A percentile compares a stretch with the other conserved stretches of the same genome.
Conservation (phyloP, 2,113 vertebrate genomes). For the Excalfactoria chinensis region DNA sequence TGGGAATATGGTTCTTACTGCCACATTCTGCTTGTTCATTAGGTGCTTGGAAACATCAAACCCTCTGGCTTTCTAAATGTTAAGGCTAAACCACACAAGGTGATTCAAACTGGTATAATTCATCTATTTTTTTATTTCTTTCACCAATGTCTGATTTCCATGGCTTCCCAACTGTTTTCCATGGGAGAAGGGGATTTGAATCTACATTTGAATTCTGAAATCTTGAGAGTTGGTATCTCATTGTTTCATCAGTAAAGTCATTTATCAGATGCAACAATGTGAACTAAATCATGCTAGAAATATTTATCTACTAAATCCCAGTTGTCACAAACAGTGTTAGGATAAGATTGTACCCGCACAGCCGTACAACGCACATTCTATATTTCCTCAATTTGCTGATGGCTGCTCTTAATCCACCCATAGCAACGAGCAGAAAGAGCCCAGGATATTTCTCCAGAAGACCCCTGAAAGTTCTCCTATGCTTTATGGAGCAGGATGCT, state of each 20-base stretch:
- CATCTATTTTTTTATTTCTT: accelerated
- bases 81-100: neutral
- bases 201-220: neutral
- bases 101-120: neutral
- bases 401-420: neutral
- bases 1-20: neutral
- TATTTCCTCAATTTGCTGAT: neutral
- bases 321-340: neutral
- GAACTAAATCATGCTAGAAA: neutral
- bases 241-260: neutral
- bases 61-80: neutral
- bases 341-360: neutral
- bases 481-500: neutral
- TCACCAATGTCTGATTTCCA: accelerated
- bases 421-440: neutral
- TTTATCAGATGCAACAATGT: neutral
- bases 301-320: neutral
- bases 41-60: neutral
- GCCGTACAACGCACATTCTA: neutral
- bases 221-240: neutral
- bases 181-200: neutral
- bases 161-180: neutral
- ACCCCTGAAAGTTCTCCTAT: neutral
- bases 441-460: neutral
- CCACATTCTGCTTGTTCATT: neutral